A percentile compares a stretch with the other conserved stretches of the same genome.
These are phyloP conservation scores for Yponomeuta malinellus DNA, from an alignment of 2,888 invertebrate genomes.

Conservation along the genomic window DNA sequence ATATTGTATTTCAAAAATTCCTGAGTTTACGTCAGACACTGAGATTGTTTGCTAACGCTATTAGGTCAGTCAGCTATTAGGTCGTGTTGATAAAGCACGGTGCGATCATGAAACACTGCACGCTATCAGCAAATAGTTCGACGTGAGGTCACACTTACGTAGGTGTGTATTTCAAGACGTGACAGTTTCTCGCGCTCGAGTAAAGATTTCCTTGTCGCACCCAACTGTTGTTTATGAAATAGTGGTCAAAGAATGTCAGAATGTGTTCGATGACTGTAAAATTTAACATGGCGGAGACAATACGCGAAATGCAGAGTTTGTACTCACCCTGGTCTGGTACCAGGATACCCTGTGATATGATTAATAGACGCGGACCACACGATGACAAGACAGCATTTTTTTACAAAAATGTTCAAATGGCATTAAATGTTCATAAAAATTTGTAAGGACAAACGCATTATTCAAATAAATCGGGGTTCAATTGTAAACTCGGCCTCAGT, in stretches of 20 bases:
- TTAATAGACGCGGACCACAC: no score
- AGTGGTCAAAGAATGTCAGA: background rate
- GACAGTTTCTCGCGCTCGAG: background rate
- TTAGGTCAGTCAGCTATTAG: background rate
- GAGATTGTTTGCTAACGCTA: conserved; percentile 1
- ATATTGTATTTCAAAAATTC: background rate
- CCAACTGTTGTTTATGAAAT: background rate
- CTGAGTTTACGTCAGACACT: background rate
- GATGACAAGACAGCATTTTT: no score
- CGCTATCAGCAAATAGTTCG: background rate
- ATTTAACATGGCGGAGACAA: no score
- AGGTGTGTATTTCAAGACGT: background rate
- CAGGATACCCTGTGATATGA: no score
- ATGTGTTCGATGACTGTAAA: no score
- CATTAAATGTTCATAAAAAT: no score
- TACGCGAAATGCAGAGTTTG: no score
- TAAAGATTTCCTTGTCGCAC: background rate
- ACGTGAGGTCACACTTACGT: background rate
- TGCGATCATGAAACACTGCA: background rate
- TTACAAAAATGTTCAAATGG: no score
- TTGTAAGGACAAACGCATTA: no score
- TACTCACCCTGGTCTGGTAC: no score
- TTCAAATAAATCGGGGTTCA: no score
- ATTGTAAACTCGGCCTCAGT: no score
- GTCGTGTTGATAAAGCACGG: conserved; percentile 10